Percentiles rank a stretch among this genome's conserved stretches.
phyloP scores from a whole-genome alignment of 1,140 invertebrate species.

The Araneus ventricosus region DNA sequence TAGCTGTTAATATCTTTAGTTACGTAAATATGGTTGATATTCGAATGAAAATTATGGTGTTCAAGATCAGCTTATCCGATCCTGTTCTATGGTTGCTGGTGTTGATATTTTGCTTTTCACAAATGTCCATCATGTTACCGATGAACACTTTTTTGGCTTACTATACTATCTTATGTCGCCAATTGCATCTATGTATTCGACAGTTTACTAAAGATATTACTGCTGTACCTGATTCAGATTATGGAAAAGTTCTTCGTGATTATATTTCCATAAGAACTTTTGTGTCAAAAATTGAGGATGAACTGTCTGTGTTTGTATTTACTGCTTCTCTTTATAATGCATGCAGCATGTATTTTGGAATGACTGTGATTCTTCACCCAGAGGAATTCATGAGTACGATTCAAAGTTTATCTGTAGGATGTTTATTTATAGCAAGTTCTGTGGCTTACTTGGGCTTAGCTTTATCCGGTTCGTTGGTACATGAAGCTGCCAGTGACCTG shows the following conservation, averaged over 20 bases:
- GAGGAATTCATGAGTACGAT: not conserved
- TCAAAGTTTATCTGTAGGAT: not conserved
- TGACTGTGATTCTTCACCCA: not conserved
- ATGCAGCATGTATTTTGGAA: not conserved
- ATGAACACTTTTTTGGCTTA: not conserved
- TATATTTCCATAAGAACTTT: not conserved
- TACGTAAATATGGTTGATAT: too few species aligned
- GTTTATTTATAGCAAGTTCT: not conserved
- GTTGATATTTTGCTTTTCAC: not conserved
- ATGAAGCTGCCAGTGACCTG: not conserved
- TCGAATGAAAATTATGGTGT: not conserved
- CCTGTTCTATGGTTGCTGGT: too few species aligned
- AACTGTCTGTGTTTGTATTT: conserved; percentile 1
- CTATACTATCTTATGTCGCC: not conserved
- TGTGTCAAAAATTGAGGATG: not conserved
- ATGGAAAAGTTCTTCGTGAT: not conserved
- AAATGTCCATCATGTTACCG: not conserved
- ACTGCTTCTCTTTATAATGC: not conserved
- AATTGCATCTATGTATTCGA: not conserved
- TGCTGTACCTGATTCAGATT: not conserved
- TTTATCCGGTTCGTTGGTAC: not conserved
- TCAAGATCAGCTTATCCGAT: too few species aligned
- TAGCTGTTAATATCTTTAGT: too few species aligned
- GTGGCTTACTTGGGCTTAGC: not conserved
- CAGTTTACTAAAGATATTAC: not conserved